Base-by-base conservation (phyloP, 2,797 vertebrate genomes). In the Pseudopleuronectes americanus region DNA sequence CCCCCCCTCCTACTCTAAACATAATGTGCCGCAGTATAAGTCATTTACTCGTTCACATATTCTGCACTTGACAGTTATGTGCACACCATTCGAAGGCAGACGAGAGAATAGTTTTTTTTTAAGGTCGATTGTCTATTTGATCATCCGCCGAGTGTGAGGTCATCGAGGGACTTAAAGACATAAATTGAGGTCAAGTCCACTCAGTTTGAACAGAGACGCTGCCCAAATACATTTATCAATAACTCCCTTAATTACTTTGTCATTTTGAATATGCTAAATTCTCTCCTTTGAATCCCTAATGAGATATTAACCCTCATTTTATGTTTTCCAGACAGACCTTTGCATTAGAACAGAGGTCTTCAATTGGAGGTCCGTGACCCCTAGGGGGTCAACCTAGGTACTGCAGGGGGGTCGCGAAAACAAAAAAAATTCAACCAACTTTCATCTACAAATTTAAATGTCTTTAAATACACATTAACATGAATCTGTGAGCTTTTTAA, bases 141-240 rank as follows among this genome's bases (percentile, higher is more conserved):
- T 82, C n/a, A 19, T 79, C 77, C 58, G 66, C 14, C 56, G 56
- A 70, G 54, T 22, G 53, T 55, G 69, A 45, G 60, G 59, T 75
- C 73, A 74, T 80, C 61, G 66, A 14, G 49, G 22, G 62, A 73
- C 51, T 74, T 69, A 49, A 45, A 75, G 63, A 70, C 64, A 79
- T 64, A 85, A 84, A 88, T 60, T 76, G 74, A 84, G 76, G 72
- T 76, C 57, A 80, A 75, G 78, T 83, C 77, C 55, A 57, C 59
- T 85, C 64, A 68, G 71, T 79, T 83, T 84, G 52, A 78, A 68
- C 48, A 63, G 53, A 81, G 71, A 86, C 47, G 6, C 72, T 57
- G 48, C 69, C 72, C 76, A 84, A 87, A 87, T 82, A 85, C 84
- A 91, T 60, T 47, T 62, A 90, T 89, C 81, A 76, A 85, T 86